Evolutionary conservation across 2,113 vertebrate species (phyloP).

Genomic region (Hemicordylus capensis): DNA sequence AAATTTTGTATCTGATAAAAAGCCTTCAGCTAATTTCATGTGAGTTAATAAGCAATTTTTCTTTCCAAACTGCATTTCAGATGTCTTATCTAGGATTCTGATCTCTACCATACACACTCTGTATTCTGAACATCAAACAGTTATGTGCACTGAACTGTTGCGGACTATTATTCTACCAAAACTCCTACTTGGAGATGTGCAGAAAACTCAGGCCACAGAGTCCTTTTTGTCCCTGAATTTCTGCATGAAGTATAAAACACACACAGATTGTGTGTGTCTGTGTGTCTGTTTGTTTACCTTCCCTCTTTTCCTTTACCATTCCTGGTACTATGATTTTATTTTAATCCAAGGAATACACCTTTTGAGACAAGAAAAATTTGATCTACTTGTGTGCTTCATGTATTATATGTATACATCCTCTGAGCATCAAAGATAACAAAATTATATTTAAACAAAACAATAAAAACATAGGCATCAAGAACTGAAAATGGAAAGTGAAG

Average conservation of each 20-base stretch:
- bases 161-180: constrained; percentile 12
- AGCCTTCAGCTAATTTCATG: constrained; percentile 74
- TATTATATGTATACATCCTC: not conserved
- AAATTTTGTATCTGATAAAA: constrained; percentile 77
- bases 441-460: not conserved
- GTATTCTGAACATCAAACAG: constrained; percentile 43
- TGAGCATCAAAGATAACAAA: not conserved
- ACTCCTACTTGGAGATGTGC: not conserved
- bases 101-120: constrained; percentile 32
- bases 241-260: constrained; percentile 7
- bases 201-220: constrained; percentile 28
- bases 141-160: constrained; percentile 39
- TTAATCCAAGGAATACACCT: not conserved
- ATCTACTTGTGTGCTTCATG: not conserved
- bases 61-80: constrained; percentile 52
- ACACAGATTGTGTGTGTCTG: too few species aligned
- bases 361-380: not conserved
- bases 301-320: too few species aligned
- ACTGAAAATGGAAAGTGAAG: constrained; percentile 7
- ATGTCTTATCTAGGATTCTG: constrained; percentile 60
- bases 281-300: too few species aligned
- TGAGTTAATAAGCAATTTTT: constrained; percentile 63
- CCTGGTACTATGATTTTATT: not conserved
- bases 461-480: constrained; percentile 1
- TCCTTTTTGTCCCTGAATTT: not conserved